These are phyloP conservation scores for Osmerus mordax DNA, from an alignment of 2,113 vertebrate species.

Conservation along the genomic window DNA sequence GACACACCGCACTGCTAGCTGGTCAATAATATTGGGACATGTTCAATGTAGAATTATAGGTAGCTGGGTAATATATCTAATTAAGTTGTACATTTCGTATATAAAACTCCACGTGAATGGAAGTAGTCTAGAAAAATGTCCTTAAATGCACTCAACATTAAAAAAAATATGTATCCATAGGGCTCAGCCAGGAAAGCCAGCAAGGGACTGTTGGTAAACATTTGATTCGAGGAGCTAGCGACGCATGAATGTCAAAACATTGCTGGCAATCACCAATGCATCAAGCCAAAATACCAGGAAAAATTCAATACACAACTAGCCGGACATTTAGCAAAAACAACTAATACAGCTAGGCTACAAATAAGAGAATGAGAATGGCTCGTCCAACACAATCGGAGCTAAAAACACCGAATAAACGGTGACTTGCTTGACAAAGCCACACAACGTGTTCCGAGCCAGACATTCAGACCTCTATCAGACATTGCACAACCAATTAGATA, in stretches of 20 bases:
- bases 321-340: neutral
- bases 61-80: too few relatives aligned
- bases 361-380: neutral
- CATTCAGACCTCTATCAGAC: neutral
- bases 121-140: slow-evolving; percentile 22
- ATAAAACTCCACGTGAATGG: neutral
- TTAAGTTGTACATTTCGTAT: too few relatives aligned
- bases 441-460: neutral
- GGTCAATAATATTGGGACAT: too few relatives aligned
- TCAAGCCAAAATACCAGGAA: neutral
- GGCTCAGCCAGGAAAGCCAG: slow-evolving; percentile 16
- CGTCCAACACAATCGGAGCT: too few relatives aligned
- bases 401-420: slow-evolving; percentile 11
- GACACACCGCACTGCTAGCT: too few relatives aligned
- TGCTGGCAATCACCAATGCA: slow-evolving; percentile 14
- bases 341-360: neutral
- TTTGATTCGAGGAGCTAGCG: slow-evolving; percentile 3
- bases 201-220: slow-evolving; percentile 50
- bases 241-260: slow-evolving; percentile 20
- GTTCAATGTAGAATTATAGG: too few relatives aligned
- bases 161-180: slow-evolving; percentile 13
- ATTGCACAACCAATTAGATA: neutral
- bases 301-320: slow-evolving; percentile 10
- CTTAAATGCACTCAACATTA: slow-evolving; percentile 51
- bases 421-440: slow-evolving; percentile 10